Evolutionary conservation across 2,888 invertebrate species (phyloP), one percentile per base, ranked within the genome.

Genomic region (Eupeodes latifasciatus): DNA sequence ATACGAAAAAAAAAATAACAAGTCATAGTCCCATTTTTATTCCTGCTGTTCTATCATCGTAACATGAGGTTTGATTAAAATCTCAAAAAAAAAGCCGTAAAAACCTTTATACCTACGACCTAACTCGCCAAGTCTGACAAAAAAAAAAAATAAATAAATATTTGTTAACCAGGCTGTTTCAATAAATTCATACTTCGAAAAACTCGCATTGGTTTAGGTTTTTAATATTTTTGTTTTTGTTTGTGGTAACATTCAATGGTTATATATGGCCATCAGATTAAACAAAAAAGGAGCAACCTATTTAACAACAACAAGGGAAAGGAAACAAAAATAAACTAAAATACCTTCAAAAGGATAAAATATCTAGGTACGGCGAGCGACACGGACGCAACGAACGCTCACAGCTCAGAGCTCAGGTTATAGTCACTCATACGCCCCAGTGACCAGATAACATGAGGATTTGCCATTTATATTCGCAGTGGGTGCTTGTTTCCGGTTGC

Each of bases 401-500:
- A 27, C 27, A 27, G 40, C 40, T 40, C 40, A 9, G 40, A 40
- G 49, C 67, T 36, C 36, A 34, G 59, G 67, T 64, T 81, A 64
- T 83, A 64, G 78, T 78, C 82, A 75, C 83, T 75, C 79, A 86
- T 87, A 87, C 83, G 83, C 79, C 83, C 61, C 71, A 79, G 83
- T 86, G 79, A 59, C 71, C 83, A 83, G 79, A 87, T 83, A 83
- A 87, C 79, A 83, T 67, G n/a, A 40, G 83, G 86, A 79, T 87
- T 79, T 80, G 72, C 79, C 79, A 76, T 85, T 74, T 78, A 78
- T 62, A 62, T 78, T 64, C 74, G 74, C 10, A 69, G 77, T 78
- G 62, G 74, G 66, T 74, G 55, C 74, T 59, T 81, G 74, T 76
- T 71, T 76, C 75, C 79, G 72, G 55, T 82, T 75, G 19, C 74